Evolutionary conservation across 2,113 vertebrate species (phyloP).

Genomic region (Azemiops feae): DNA sequence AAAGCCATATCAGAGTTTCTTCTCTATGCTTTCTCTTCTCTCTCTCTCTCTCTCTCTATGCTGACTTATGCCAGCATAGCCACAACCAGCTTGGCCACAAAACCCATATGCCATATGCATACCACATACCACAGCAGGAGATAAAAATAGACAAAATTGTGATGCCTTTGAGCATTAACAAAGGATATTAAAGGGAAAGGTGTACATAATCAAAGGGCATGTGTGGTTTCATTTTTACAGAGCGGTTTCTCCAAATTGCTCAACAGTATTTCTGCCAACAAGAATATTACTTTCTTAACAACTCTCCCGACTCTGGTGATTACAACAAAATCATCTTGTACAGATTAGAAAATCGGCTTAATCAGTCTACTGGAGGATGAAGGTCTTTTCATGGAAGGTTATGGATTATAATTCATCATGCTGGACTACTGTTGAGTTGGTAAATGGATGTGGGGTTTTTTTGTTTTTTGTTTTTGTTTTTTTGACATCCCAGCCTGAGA

Average conservation of each 20-base stretch:
- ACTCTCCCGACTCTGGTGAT: neutral
- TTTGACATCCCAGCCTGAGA: neutral
- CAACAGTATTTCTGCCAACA: neutral
- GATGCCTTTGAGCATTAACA: neutral
- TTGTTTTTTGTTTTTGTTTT: neutral
- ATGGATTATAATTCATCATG: neutral
- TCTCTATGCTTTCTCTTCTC: neutral
- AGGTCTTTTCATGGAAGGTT: neutral
- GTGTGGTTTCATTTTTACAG: neutral
- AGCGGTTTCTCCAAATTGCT: neutral
- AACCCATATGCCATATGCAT: neutral
- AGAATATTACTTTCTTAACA: conserved; percentile 1
- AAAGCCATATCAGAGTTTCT: neutral
- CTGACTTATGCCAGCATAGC: neutral
- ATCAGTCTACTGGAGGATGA: neutral
- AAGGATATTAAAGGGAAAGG: neutral
- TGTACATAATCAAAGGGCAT: neutral
- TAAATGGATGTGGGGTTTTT: neutral
- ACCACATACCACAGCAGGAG: neutral
- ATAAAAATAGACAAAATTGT: neutral
- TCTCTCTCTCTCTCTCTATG: neutral
- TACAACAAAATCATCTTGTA: neutral
- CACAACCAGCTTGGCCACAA: neutral
- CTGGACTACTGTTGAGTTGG: neutral
- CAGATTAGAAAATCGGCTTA: neutral